These are phyloP conservation scores for Coccyzus lansbergi DNA, from an alignment of 2,797 vertebrate species.

Conservation along the genomic window DNA sequence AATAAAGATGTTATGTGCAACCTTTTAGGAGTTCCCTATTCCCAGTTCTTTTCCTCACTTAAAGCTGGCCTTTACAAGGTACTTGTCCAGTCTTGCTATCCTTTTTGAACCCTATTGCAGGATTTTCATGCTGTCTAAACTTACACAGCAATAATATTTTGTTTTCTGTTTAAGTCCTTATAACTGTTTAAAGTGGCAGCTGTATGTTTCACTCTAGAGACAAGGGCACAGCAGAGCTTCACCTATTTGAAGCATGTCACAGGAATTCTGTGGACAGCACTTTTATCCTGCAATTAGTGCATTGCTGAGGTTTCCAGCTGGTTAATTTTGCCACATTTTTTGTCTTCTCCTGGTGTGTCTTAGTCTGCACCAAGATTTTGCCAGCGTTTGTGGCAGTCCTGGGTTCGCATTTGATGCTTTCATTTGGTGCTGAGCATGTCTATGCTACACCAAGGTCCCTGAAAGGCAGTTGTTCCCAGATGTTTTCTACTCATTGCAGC, in stretches of 20 bases:
- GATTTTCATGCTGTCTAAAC: background rate
- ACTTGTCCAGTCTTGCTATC: background rate
- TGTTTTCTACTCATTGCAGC: background rate
- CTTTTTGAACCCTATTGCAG: background rate
- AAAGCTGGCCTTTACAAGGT: background rate
- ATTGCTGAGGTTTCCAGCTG: background rate
- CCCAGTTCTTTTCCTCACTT: background rate
- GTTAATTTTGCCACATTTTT: background rate
- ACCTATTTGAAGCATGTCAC: background rate
- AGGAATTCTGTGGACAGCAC: background rate
- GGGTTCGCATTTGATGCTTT: background rate
- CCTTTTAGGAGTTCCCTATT: background rate
- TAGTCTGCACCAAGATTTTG: background rate
- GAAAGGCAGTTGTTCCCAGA: background rate
- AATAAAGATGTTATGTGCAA: background rate
- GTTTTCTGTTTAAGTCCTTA: background rate
- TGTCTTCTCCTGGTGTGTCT: background rate
- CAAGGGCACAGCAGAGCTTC: background rate
- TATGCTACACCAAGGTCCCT: background rate
- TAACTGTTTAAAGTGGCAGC: background rate
- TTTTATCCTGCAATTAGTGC: background rate
- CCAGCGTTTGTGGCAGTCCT: background rate
- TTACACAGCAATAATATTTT: background rate
- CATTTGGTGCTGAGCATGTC: rapidly evolving
- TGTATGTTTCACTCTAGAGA: background rate